These are phyloP conservation scores for Tympanoctomys barrerae DNA, from an alignment of 2,797 vertebrate genomes.

Conservation along the genomic window DNA sequence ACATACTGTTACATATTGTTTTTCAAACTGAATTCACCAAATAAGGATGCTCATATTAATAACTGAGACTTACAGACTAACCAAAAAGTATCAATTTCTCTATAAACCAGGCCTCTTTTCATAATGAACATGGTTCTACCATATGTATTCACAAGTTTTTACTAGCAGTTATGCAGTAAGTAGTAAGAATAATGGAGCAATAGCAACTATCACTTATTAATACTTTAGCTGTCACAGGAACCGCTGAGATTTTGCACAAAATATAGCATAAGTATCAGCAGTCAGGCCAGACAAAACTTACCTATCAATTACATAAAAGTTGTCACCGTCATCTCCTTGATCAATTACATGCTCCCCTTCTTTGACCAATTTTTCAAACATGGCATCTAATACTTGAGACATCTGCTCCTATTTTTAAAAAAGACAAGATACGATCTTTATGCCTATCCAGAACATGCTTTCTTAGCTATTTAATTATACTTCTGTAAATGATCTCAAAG, in stretches of 20 bases:
- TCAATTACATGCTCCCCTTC: constrained; percentile 97
- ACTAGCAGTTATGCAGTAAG: not conserved
- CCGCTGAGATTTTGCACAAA: not conserved
- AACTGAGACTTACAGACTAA: not conserved
- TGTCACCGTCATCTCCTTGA: constrained; percentile 99
- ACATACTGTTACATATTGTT: not conserved
- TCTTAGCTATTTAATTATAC: not conserved
- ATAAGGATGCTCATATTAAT: not conserved
- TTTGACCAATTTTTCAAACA: constrained; percentile 97
- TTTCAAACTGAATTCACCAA: not conserved
- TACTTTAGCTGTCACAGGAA: not conserved
- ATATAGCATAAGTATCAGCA: not conserved
- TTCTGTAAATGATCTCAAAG: constrained; percentile 56
- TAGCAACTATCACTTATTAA: not conserved
- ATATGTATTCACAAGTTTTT: not conserved
- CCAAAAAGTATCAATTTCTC: not conserved
- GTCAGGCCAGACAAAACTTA: constrained; percentile 79
- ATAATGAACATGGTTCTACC: not conserved
- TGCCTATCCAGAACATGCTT: constrained; percentile 38
- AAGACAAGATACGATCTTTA: constrained; percentile 50
- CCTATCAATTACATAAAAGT: constrained; percentile 99
- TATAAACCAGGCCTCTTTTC: not conserved
- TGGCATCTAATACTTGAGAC: constrained; percentile 98
- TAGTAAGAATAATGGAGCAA: not conserved
- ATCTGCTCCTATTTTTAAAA: constrained; percentile 95